Evolutionary conservation across 2,888 invertebrate species (phyloP).

Genomic region (Tenthredo livida): DNA sequence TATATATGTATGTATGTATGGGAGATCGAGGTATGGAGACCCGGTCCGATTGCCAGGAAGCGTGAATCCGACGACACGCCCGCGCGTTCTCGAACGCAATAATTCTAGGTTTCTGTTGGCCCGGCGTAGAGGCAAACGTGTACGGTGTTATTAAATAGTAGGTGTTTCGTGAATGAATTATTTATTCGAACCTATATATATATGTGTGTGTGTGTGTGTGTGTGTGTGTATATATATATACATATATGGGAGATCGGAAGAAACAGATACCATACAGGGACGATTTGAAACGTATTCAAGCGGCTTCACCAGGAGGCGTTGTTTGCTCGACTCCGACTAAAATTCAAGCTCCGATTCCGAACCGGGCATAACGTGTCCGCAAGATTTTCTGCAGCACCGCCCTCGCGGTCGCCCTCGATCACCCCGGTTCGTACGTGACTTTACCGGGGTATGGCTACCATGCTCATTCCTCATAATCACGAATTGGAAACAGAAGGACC

Average conservation of each 20-base stretch:
- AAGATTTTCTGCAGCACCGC: slow-evolving; percentile 42
- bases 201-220: too few species aligned
- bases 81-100: slow-evolving; percentile 47
- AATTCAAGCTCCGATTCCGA: not conserved
- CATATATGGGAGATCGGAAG: slow-evolving; percentile 29
- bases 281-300: slow-evolving; percentile 27
- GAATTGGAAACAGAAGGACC: slow-evolving; percentile 53
- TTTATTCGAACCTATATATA: slow-evolving; percentile 34
- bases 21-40: not conserved
- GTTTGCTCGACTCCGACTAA: slow-evolving; percentile 26
- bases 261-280: slow-evolving; percentile 9
- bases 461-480: slow-evolving; percentile 47
- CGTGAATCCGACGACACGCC: slow-evolving; percentile 52
- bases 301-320: slow-evolving; percentile 41
- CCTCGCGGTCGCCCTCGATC: slow-evolving; percentile 29
- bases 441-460: slow-evolving; percentile 47
- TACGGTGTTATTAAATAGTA: slow-evolving; percentile 52
- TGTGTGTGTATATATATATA: not conserved
- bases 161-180: slow-evolving; percentile 53
- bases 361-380: not conserved
- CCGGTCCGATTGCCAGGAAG: slow-evolving; percentile 51
- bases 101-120: slow-evolving; percentile 51
- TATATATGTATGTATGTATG: not conserved
- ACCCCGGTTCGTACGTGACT: slow-evolving; percentile 48
- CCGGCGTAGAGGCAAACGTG: not conserved